Evolutionary conservation across 2,113 vertebrate genomes (phyloP), one percentile per base, ranked within the genome.

Genomic region (Megaceryle torquata): DNA sequence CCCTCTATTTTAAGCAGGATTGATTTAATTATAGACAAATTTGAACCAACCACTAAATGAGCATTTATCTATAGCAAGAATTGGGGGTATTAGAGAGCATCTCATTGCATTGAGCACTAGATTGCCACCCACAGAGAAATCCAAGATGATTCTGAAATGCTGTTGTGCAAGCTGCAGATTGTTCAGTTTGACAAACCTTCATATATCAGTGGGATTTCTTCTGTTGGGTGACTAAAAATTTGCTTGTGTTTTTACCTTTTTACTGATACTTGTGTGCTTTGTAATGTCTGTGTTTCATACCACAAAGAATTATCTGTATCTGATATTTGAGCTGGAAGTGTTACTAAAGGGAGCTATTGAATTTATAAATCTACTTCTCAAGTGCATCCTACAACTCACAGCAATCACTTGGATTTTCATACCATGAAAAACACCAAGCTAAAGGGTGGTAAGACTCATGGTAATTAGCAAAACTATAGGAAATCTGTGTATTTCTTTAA

Each of bases 371-470:
- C 44, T 7, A 0, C 20, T 75, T 48, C 57, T 54, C 20, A 44
- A 35, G 19, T 7, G 28, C 20, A 11, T 71, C 50, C 61, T 29
- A 2, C 7, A 1, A 8, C 39, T 86, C 63, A 39, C 33, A 56
- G 25, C 1, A 11, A n/a, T 67, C 81, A 24, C 28, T 56, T 0
- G 0, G 2, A 0, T 68, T 88, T 78, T 70, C 59, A 21, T 10
- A 6, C 21, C 1, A 0, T 29, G 26, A 51, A 90, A 63, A 25
- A 10, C 0, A 0, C 24, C 0, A 11, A 63, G 46, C 46, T 43
- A 5, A 77, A 78, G 51, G 11, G 11, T 15, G 28, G 4, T 37
- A 67, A 54, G 64, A 16, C 54, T 65, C n/a, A 44, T 56, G 77
- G 61, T 41, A 59, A 41, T 81, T 46, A 31, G 26, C 15, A 81